Percentiles rank a stretch among this genome's conserved stretches.
phyloP scores from a whole-genome alignment of 2,888 invertebrate species.

The Euplagia quadripunctaria region DNA sequence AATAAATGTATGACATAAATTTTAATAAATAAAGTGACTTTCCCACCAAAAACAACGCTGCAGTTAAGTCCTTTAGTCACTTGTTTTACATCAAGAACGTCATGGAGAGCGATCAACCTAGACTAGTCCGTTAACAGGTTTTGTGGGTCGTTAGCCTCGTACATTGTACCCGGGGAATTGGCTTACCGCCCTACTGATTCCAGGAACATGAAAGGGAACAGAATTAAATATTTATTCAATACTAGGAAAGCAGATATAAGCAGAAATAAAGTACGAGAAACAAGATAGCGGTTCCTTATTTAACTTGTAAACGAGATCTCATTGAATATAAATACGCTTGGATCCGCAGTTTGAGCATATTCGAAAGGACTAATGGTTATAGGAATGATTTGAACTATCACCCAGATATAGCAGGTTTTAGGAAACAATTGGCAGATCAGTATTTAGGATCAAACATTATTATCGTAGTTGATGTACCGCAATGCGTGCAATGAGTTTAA shows the following conservation, averaged over 20 bases:
- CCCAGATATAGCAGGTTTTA: background rate
- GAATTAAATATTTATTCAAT: background rate
- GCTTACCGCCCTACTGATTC: slow-evolving; percentile 8
- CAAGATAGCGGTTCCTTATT: background rate
- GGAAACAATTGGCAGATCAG: background rate
- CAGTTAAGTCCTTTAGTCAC: background rate
- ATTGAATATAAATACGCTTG: background rate
- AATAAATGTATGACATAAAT: too few relatives aligned
- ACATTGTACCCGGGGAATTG: slow-evolving; percentile 37
- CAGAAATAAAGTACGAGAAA: background rate
- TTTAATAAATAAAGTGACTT: background rate
- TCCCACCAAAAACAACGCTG: background rate
- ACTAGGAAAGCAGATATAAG: background rate
- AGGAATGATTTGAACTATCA: background rate
- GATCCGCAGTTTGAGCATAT: background rate
- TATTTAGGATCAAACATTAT: background rate
- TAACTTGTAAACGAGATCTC: background rate
- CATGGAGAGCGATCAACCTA: slow-evolving; percentile 41
- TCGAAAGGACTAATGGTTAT: background rate
- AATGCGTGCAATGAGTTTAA: background rate
- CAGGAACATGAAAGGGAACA: slow-evolving; percentile 15
- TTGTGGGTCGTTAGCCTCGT: slow-evolving; percentile 61
- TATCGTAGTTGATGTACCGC: background rate
- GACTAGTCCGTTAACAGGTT: slow-evolving; percentile 59
- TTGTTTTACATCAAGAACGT: slow-evolving; percentile 27